Percentiles rank a stretch among this genome's conserved stretches.
Conservation (phyloP, 2,113 vertebrate species). For the Tympanuchus pallidicinctus region DNA sequence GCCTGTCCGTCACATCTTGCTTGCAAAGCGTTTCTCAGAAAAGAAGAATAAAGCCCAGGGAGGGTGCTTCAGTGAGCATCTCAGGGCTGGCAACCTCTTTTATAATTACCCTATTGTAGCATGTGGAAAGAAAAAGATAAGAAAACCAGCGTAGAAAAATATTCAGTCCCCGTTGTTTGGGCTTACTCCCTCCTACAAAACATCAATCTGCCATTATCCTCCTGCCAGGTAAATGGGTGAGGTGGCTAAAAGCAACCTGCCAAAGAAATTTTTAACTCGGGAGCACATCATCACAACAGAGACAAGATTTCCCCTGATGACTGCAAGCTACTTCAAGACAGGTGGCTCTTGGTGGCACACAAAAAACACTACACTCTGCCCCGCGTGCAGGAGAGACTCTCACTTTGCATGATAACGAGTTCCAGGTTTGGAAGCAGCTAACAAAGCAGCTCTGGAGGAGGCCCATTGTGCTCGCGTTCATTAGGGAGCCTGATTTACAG, state of each 20-base stretch:
- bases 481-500: background rate
- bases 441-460: background rate
- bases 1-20: background rate
- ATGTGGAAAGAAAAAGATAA: background rate
- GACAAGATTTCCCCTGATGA: background rate
- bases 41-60: background rate
- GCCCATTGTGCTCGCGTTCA: background rate
- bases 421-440: background rate
- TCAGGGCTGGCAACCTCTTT: background rate
- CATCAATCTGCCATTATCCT: background rate
- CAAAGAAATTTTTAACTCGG: slow-evolving; percentile 13
- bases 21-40: slow-evolving; percentile 3
- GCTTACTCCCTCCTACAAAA: background rate
- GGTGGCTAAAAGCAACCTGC: background rate
- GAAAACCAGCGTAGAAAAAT: background rate
- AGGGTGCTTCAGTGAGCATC: background rate
- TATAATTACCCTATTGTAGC: background rate
- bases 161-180: background rate
- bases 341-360: background rate
- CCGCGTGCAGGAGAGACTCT: background rate
- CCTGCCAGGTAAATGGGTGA: background rate
- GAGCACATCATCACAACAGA: background rate
- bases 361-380: background rate
- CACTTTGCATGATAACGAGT: background rate
- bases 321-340: background rate